Base-by-base conservation (phyloP, 1,140 invertebrate genomes). In the Samia ricini region DNA sequence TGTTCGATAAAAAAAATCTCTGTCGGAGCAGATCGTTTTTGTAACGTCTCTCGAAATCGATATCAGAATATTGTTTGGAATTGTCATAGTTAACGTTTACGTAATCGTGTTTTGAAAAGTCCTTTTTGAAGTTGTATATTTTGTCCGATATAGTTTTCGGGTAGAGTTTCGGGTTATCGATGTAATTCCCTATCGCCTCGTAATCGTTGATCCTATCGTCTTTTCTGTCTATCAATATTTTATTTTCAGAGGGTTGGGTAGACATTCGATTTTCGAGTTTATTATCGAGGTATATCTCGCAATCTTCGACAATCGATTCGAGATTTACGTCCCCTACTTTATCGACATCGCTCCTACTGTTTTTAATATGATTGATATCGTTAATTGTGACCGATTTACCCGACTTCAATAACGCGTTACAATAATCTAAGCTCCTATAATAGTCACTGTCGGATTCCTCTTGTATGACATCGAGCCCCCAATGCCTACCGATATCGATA, bases 391-490 rank as follows among this genome's bases (percentile, higher is more conserved):
- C 57, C 7, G 61, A 54, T 61, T 23, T 69, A 61, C 54, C 51
- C 7, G 24, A 50, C 56, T 75, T 81, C n/a, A 80, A 73, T 0
- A 78, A 18, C 0, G 72, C 52, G 20, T 86, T 84, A 63, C 79
- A 83, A 63, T 88, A 90, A 23, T 88, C 88, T 2, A 90, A 29
- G 8, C 85, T 83, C 51, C 79, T 83, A 62, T 91, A 91, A 66
- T 91, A 91, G 57, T 91, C 90, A 24, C 85, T 89, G 52, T 91
- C 90, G 0, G 86, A 88, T 24, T 91, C 90, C 68, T 91, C 90
- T n/a, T 89, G 83, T 60, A 91, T 91, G 1, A 84, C 84, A 52
- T 91, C 88, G 1, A 91, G 61, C 12, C 73, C 70, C 71, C 78
- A 85, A 21, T 79, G 69, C 21, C 76, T 76, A n/a, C 59, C 79